phyloP scores from a whole-genome alignment of 2,113 vertebrate species.

The Oplegnathus fasciatus region DNA sequence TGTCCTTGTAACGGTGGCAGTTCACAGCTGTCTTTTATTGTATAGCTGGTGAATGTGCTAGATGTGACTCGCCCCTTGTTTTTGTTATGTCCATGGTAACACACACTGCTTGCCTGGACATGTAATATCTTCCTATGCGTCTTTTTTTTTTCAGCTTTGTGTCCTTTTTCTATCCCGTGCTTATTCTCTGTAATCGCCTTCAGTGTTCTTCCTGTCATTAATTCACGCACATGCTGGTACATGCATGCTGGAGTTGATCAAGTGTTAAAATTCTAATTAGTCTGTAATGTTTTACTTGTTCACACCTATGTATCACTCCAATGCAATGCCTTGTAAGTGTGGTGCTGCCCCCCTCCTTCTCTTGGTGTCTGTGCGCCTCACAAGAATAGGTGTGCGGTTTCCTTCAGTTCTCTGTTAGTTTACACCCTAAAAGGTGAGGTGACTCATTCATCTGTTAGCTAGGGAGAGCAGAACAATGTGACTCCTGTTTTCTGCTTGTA shows the following conservation, averaged over 20 bases:
- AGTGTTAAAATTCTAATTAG: background rate
- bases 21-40: background rate
- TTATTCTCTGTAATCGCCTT: background rate
- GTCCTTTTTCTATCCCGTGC: background rate
- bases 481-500: background rate
- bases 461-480: background rate
- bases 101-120: background rate
- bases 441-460: background rate
- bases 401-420: background rate
- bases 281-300: too few species aligned
- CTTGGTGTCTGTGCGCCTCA: background rate
- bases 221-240: background rate
- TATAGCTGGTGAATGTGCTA: background rate
- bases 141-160: background rate
- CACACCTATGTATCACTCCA: background rate
- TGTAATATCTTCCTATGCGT: background rate
- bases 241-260: background rate
- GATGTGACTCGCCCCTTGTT: background rate
- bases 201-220: background rate
- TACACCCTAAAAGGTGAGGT: background rate
- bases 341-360: accelerated
- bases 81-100: background rate
- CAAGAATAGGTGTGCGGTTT: background rate
- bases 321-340: background rate
- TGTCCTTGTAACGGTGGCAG: background rate